Conservation (phyloP, 2,113 vertebrate species). For the Aspidoscelis tigris region DNA sequence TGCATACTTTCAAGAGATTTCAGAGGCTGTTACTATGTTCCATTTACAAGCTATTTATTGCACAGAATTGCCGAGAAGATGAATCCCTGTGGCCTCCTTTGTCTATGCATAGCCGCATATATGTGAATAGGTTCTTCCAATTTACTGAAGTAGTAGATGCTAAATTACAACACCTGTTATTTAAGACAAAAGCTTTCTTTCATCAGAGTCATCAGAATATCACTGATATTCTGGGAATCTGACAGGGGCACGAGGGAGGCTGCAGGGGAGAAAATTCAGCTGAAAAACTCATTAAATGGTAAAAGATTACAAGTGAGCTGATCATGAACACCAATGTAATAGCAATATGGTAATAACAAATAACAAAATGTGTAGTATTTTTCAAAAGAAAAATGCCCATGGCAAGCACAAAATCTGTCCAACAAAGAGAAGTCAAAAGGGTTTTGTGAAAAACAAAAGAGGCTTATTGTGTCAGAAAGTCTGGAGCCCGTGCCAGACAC, state of each 20-base stretch:
- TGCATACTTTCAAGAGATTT: constrained; percentile 33
- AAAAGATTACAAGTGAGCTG: no score
- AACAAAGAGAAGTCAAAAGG: no score
- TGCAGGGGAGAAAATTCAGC: no score
- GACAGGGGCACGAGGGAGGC: no score
- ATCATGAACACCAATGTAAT: neutral
- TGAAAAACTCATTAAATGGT: no score
- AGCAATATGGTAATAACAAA: neutral
- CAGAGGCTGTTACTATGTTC: constrained; percentile 19
- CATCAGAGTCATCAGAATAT: neutral
- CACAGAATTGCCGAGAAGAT: constrained; percentile 17
- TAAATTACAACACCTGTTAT: constrained; percentile 31
- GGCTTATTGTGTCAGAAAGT: no score
- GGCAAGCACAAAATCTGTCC: neutral
- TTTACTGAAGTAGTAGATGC: constrained; percentile 11
- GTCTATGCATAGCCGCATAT: neutral
- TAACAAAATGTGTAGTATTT: neutral
- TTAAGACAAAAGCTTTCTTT: neutral
- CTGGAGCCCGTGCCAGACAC: no score
- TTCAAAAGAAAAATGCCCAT: neutral
- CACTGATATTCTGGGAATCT: no score
- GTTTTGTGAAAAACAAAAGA: no score
- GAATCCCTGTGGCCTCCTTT: neutral
- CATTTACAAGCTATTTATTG: constrained; percentile 11
- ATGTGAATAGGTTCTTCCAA: constrained; percentile 15